Base-by-base conservation (phyloP, 2,113 vertebrate genomes). In the Ceuthmochares aereus region DNA sequence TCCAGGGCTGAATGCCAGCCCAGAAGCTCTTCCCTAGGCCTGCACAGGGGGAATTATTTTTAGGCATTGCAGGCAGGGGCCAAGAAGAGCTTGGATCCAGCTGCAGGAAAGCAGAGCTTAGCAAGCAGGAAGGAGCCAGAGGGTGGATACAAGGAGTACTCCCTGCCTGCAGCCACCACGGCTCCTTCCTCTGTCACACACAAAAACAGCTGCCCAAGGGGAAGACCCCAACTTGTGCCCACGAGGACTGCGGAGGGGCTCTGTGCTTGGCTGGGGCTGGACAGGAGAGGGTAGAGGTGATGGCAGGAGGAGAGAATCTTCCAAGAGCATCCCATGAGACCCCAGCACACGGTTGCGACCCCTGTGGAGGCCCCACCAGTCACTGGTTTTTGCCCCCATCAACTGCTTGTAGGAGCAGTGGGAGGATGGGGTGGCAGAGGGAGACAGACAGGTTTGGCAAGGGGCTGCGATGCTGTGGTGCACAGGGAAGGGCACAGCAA, bases 131-230 rank as follows among this genome's bases (percentile, higher is more conserved):
- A 98, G 87, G 93, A 96, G 95, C 91, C 20, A 26, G 60, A 96
- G 96, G 94, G 90, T 84, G 93, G 96, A 75, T 87, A 45, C 62
- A 2, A 86, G 94, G 90, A 95, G 87, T 87, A 49, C 84, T 96
- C 96, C 93, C 95, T 9, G 91, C 70, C 92, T 42, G 95, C 95
- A 97, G 96, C 91, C 97, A 47, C 52, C 4, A 9, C 1, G 95
- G 93, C 97, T 97, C 97, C 97, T 97, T 98, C 97, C 96, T 96
- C 95, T 22, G 52, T 29, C 76, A 37, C 66, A 16, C 40, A 4
- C 56, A 81, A 77, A 63, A 89, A 30, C 12, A 14, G 51, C 75
- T 0, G 3, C 36, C 85, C 58, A 7, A 49, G 64, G 63, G 63
- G 42, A 67, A 82, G 81, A 60, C 10, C 0, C 60, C 67, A 10